Percentiles rank a stretch among this genome's conserved stretches.
phyloP scores from a whole-genome alignment of 1,140 invertebrate species.

The Stenopsyche tienmushanensis region DNA sequence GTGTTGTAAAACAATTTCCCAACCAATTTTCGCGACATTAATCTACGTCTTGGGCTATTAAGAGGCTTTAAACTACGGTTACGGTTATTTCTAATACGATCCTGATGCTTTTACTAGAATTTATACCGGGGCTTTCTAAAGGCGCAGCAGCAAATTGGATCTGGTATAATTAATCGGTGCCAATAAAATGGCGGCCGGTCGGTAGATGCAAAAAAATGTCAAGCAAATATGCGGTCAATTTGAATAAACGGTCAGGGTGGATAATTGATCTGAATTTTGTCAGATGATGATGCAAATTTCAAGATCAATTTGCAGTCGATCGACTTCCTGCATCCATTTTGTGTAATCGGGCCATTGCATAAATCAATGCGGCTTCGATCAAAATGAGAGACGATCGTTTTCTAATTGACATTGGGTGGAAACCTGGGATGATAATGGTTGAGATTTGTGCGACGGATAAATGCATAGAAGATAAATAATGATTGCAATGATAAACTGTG shows the following conservation, averaged over 20 bases:
- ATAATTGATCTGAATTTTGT: constrained; percentile 25
- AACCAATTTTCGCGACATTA: constrained; percentile 17
- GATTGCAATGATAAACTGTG: not conserved
- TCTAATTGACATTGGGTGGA: not conserved
- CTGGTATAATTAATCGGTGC: not conserved
- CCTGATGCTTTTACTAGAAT: no score
- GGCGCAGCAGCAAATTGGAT: not conserved
- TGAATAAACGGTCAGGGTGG: not conserved
- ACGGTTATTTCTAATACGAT: not conserved
- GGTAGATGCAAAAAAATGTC: not conserved
- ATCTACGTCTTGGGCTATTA: constrained; percentile 11
- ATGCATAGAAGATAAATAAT: not conserved
- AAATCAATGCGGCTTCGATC: constrained; percentile 7
- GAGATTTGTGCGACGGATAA: not conserved
- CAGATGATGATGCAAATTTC: constrained; percentile 17
- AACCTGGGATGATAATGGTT: not conserved
- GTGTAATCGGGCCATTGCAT: constrained; percentile 24
- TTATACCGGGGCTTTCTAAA: no score
- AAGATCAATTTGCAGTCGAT: constrained; percentile 18
- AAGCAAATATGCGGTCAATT: no score
- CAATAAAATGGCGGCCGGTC: not conserved
- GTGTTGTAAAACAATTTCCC: no score
- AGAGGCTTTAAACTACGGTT: not conserved
- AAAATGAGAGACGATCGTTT: not conserved
- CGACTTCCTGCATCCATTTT: constrained; percentile 14